phyloP scores from a whole-genome alignment of 2,888 invertebrate genomes.

The Phalera bucephala region DNA sequence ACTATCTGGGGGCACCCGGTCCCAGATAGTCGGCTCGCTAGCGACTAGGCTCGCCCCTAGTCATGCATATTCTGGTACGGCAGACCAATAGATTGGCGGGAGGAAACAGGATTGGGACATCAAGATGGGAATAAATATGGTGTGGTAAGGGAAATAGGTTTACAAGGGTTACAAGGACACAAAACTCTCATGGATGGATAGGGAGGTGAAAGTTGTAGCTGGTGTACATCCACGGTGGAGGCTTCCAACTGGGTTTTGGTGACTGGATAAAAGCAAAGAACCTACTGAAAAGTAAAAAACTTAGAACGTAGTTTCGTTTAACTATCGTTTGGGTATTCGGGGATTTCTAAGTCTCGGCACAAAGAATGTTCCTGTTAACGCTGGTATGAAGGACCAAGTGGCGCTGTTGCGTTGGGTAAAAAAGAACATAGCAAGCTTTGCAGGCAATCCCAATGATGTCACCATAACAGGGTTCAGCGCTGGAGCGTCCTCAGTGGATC shows the following conservation, averaged over 20 bases:
- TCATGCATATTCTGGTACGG: too few species aligned
- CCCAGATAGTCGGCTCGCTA: too few species aligned
- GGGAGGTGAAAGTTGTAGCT: constrained; percentile 49
- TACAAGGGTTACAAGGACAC: constrained; percentile 15
- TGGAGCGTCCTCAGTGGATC: constrained; percentile 38
- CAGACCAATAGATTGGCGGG: too few species aligned
- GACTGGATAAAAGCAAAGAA: constrained; percentile 13
- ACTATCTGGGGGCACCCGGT: too few species aligned
- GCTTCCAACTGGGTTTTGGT: constrained; percentile 29
- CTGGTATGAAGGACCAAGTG: constrained; percentile 50
- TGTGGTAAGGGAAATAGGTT: too few species aligned
- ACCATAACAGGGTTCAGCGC: constrained; percentile 43
- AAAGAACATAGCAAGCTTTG: constrained; percentile 43
- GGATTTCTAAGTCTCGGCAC: constrained; percentile 45
- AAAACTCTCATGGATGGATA: neutral
- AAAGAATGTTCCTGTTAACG: constrained; percentile 42
- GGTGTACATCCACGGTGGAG: constrained; percentile 43
- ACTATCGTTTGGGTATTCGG: constrained; percentile 38
- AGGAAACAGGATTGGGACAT: too few species aligned
- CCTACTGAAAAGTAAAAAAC: constrained; percentile 26
- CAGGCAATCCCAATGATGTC: constrained; percentile 48
- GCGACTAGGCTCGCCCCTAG: too few species aligned
- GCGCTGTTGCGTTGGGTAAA: constrained; percentile 44
- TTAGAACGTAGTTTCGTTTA: constrained; percentile 36
- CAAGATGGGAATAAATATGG: too few species aligned